A percentile compares a stretch with the other conserved stretches of the same genome.
phyloP scores from a whole-genome alignment of 2,888 invertebrate genomes.

The Scaptomyza caliginosa region DNA sequence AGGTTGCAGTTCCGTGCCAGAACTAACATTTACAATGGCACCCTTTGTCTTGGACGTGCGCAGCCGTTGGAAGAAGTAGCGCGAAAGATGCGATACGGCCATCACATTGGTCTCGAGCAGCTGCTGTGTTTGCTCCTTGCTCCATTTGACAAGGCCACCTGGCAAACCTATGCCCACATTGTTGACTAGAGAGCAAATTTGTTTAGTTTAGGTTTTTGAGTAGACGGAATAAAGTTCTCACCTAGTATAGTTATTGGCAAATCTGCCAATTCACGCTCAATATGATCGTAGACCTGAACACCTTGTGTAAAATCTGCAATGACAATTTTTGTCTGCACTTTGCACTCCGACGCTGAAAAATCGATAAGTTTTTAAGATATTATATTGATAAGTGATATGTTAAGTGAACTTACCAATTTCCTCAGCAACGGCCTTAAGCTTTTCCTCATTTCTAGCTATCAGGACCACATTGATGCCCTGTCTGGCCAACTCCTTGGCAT shows the following conservation, averaged over 20 bases:
- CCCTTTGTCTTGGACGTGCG: constrained; percentile 87
- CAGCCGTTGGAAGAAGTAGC: constrained; percentile 91
- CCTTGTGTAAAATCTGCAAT: constrained; percentile 92
- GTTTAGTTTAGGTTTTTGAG: not conserved
- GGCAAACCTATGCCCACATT: constrained; percentile 86
- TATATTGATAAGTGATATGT: not conserved
- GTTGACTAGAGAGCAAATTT: constrained; percentile 87
- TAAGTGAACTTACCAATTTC: constrained; percentile 87
- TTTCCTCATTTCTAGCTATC: constrained; percentile 90
- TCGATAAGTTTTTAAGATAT: not conserved
- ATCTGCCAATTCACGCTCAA: constrained; percentile 88
- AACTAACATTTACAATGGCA: constrained; percentile 94
- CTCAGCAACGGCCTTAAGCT: constrained; percentile 87
- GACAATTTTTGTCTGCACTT: constrained; percentile 89
- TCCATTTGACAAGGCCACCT: constrained; percentile 89
- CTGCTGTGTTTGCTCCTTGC: constrained; percentile 89
- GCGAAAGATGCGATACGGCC: constrained; percentile 92
- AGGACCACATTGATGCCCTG: constrained; percentile 91
- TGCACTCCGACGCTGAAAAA: constrained; percentile 84
- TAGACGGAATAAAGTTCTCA: constrained; percentile 82
- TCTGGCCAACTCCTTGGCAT: constrained; percentile 90
- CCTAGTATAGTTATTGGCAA: constrained; percentile 93
- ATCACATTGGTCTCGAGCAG: constrained; percentile 94
- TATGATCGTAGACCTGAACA: constrained; percentile 87
- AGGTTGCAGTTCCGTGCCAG: constrained; percentile 93